Evolutionary conservation across 2,797 vertebrate genomes (phyloP).

Genomic region (Gymnocypris eckloni): DNA sequence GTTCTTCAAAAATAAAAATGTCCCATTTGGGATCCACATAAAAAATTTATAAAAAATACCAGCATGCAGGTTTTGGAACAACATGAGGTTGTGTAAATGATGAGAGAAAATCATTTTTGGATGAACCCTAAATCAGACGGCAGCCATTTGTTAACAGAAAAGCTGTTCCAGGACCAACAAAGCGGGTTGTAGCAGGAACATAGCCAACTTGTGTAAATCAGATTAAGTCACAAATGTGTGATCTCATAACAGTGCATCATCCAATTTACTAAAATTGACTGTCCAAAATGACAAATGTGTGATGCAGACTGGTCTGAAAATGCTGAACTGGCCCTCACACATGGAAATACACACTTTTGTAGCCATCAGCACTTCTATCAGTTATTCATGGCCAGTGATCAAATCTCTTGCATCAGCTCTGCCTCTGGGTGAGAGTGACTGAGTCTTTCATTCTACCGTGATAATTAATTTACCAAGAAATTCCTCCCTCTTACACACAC

Average conservation of each 20-base stretch:
- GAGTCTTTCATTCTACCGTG: conserved; percentile 61
- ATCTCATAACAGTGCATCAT: conserved; percentile 3
- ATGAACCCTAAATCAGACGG: not conserved
- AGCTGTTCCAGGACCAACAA: not conserved
- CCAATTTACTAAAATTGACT: not conserved
- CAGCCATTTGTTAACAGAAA: conserved; percentile 2
- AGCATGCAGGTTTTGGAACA: conserved; percentile 6
- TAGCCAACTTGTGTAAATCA: not conserved
- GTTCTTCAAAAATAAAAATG: not conserved
- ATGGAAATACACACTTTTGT: conserved; percentile 1
- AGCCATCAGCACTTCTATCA: not conserved
- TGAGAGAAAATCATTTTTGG: not conserved
- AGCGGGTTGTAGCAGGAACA: not conserved
- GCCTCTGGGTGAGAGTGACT: conserved; percentile 57
- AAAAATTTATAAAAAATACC: not conserved
- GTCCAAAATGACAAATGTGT: not conserved
- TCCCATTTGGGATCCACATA: not conserved
- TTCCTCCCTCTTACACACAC: conserved; percentile 25
- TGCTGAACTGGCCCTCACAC: not conserved
- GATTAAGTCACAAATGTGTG: conserved; percentile 1
- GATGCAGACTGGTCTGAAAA: not conserved
- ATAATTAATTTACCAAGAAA: conserved; percentile 70
- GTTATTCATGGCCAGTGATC: conserved; percentile 61
- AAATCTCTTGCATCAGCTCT: conserved; percentile 66
- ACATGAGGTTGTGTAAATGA: conserved; percentile 1